A percentile compares a stretch with the other conserved stretches of the same genome.
Conservation (phyloP, 2,888 invertebrate genomes). For the Flabesymbios commensalis region DNA sequence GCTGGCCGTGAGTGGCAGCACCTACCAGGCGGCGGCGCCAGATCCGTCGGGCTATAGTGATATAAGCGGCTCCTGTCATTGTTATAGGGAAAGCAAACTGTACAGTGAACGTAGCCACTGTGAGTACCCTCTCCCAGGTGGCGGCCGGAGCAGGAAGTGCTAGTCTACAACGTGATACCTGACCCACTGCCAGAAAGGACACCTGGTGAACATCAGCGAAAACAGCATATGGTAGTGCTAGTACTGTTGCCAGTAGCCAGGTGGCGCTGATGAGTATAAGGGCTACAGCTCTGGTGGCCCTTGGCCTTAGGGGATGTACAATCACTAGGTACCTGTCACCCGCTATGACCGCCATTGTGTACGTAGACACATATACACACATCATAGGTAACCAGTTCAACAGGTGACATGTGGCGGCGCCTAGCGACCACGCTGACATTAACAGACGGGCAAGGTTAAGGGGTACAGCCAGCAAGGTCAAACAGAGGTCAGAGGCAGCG, state of each 20-base stretch:
- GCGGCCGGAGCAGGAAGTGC: conserved; percentile 53
- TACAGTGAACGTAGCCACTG: conserved; percentile 56
- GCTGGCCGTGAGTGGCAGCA: conserved; percentile 56
- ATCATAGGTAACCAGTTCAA: conserved; percentile 62
- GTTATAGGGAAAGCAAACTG: conserved; percentile 62
- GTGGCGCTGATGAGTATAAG: conserved; percentile 52
- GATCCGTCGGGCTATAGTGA: conserved; percentile 51
- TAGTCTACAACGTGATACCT: conserved; percentile 50
- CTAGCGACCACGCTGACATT: conserved; percentile 63
- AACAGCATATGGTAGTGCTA: conserved; percentile 61
- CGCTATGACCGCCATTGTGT: conserved; percentile 63
- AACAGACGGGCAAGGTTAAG: conserved; percentile 61
- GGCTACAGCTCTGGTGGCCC: conserved; percentile 57
- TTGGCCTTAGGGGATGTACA: conserved; percentile 59
- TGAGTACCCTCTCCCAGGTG: conserved; percentile 55
- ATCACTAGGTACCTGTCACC: conserved; percentile 62
- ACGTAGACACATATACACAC: conserved; percentile 62
- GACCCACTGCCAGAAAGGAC: conserved; percentile 28
- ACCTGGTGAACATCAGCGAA: conserved; percentile 47
- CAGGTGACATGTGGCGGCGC: conserved; percentile 59
- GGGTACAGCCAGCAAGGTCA: conserved; percentile 61
- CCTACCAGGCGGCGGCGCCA: conserved; percentile 45
- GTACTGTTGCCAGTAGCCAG: conserved; percentile 54
- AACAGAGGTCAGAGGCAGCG: conserved; percentile 49
- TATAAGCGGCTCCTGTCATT: conserved; percentile 60